These are phyloP conservation scores for Drosophila parthenogenetica DNA, from an alignment of 2,888 invertebrate genomes.

Conservation along the genomic window DNA sequence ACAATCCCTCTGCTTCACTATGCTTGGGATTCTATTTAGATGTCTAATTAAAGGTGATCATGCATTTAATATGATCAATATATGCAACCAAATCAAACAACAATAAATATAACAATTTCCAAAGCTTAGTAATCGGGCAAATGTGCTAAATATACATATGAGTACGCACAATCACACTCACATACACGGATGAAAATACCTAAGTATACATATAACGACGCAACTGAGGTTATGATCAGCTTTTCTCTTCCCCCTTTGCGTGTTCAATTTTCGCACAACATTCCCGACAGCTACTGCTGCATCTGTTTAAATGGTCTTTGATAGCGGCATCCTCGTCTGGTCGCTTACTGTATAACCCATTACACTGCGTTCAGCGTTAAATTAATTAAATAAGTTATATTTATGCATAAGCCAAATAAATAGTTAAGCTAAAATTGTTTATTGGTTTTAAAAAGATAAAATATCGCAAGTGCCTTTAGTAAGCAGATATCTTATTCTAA, in stretches of 20 bases:
- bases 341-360: not conserved
- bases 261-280: not conserved
- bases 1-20: not conserved
- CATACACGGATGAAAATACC: constrained; percentile 1
- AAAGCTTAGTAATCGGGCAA: constrained; percentile 48
- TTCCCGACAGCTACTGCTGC: constrained; percentile 23
- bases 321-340: not conserved
- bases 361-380: not conserved
- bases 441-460: too few species aligned
- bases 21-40: not conserved
- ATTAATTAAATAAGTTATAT: too few species aligned
- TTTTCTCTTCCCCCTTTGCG: not conserved
- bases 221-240: constrained; percentile 11
- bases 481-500: too few species aligned
- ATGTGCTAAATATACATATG: constrained; percentile 47
- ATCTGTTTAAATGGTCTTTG: constrained; percentile 31
- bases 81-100: constrained; percentile 6
- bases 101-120: constrained; percentile 18
- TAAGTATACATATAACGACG: not conserved
- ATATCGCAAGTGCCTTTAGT: too few species aligned
- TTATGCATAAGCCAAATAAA: too few species aligned
- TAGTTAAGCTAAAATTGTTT: too few species aligned
- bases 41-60: constrained; percentile 27
- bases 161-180: constrained; percentile 8
- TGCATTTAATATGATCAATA: constrained; percentile 21